A percentile compares a stretch with the other conserved stretches of the same genome.
These are phyloP conservation scores for Drosophila truncata DNA, from an alignment of 1,140 invertebrate species.

Conservation along the genomic window DNA sequence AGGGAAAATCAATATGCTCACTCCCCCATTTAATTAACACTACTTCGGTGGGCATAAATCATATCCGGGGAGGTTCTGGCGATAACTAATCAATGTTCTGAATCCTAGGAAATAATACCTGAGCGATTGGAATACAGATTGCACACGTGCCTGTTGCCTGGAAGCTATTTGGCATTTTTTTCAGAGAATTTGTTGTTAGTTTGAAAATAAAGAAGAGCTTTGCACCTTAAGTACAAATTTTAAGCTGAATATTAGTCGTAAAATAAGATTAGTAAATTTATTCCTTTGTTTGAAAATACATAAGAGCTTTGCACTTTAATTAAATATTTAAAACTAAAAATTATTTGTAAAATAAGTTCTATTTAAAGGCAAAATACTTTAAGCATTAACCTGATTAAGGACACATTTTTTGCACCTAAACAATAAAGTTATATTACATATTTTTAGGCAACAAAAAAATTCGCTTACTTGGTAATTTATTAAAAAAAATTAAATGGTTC, in stretches of 20 bases:
- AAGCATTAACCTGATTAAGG: not conserved
- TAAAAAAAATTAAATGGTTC: not conserved
- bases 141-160: not conserved
- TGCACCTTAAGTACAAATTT: not conserved
- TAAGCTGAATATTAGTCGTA: not conserved
- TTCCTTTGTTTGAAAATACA: not conserved
- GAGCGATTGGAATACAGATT: not conserved
- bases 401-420: not conserved
- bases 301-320: too few species aligned
- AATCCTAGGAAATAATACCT: not conserved
- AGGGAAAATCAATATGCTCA: slow-evolving; percentile 50
- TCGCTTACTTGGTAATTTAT: not conserved
- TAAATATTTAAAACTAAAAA: not conserved
- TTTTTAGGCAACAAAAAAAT: not conserved
- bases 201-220: too few species aligned
- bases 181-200: not conserved
- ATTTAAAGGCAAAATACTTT: not conserved
- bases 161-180: not conserved
- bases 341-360: too few species aligned
- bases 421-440: not conserved
- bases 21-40: slow-evolving; percentile 51
- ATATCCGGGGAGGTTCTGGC: slow-evolving; percentile 6
- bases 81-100: slow-evolving; percentile 34
- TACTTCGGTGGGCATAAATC: slow-evolving; percentile 42
- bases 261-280: too few species aligned